Base-by-base conservation (phyloP, 2,113 vertebrate species). In the Hyla sarda region DNA sequence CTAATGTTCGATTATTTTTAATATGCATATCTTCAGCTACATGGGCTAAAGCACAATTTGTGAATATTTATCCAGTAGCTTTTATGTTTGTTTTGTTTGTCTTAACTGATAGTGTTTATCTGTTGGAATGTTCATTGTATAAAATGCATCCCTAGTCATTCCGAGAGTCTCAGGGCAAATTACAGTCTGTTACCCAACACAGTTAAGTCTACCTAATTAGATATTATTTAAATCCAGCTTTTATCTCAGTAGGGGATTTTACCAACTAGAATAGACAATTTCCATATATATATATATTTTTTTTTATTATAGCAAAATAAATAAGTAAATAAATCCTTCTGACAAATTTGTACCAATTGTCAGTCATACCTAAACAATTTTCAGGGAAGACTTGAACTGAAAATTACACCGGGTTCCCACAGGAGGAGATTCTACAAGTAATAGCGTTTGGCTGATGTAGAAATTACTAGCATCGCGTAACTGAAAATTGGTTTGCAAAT, bases 161-260 rank as follows among this genome's bases (percentile, higher is more conserved):
- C 23, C 17, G 13, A 75, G 45, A 84, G 25, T 37, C 54, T 84
- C 16, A 67, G 32, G 34, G 82, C 52, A 74, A 84, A 77, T 77
- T 84, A 52, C 54, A 65, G 25, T 65, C 48, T 77, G 32, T 62
- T 84, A 58, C 71, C 16, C 25, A 47, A 60, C n/a, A n/a, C 37
- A 75, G 30, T 84, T 50, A 84, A 73, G 54, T 81, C 47, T n/a
- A 58, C 41, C 19, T 71, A 82, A 83, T 83, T 83, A 83, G 28
- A 23, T 25, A 75, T 74, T 41, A 84, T 34, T 56, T 83, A 75
- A 84, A 47, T 60, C 25, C 34, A n/a, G 71, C 71, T 84, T 84
- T 74, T 84, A 84, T 75, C 71, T 60, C 71, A 82, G 81, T 71
- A 45, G 81, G 81, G 28, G 45, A 67, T 47, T 82, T 21, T 52